Percentiles rank a stretch among this genome's conserved stretches.
phyloP scores from a whole-genome alignment of 2,113 vertebrate genomes.

The Leptobrachium leishanense region DNA sequence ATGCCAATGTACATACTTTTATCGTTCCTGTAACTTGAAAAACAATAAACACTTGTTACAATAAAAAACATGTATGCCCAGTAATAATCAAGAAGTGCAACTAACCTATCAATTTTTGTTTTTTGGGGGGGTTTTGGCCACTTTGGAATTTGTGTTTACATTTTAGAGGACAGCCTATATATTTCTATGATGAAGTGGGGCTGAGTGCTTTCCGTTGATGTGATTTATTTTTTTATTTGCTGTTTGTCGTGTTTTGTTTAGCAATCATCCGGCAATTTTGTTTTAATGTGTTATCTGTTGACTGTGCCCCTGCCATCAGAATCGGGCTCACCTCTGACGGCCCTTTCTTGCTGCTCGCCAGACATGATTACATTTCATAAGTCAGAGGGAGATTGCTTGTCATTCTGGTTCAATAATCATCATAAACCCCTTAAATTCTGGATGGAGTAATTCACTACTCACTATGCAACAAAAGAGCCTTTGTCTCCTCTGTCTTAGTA shows the following conservation, averaged over 20 bases:
- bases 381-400: conserved; percentile 37
- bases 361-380: conserved; percentile 44
- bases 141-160: too few species aligned
- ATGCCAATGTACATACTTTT: too few species aligned
- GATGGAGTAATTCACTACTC: conserved; percentile 12
- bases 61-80: too few species aligned
- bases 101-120: too few species aligned
- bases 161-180: too few species aligned
- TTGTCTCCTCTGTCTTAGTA: not conserved
- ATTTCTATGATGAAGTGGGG: not conserved
- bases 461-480: not conserved
- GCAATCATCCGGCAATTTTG: conserved; percentile 17
- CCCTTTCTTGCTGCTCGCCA: conserved; percentile 11
- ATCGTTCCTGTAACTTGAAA: too few species aligned
- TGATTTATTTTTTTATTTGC: conserved; percentile 4
- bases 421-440: conserved; percentile 26
- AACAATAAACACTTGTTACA: too few species aligned
- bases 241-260: conserved; percentile 27
- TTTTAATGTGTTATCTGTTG: conserved; percentile 35
- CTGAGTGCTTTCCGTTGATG: not conserved
- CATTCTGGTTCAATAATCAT: conserved; percentile 38
- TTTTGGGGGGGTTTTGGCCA: too few species aligned
- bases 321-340: conserved; percentile 8
- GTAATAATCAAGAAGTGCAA: too few species aligned
- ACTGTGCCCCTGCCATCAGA: conserved; percentile 20